Evolutionary conservation across 2,113 vertebrate species (phyloP).

Genomic region (Psammodynastes pulverulentus): DNA sequence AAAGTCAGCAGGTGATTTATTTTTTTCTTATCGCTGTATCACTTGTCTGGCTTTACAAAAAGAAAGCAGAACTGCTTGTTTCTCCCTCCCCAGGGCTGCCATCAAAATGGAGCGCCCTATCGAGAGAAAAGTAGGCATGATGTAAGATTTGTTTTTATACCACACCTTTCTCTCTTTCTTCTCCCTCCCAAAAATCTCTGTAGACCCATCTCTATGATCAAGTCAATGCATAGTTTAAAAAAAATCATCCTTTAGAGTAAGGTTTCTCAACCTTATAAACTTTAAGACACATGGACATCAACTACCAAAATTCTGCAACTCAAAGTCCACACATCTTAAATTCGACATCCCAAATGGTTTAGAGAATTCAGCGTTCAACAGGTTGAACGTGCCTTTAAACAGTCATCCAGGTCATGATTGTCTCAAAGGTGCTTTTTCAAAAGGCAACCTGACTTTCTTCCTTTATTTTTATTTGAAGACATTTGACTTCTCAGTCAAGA

Average conservation of each 20-base stretch:
- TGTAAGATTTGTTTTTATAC: background rate
- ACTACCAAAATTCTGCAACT: too few species aligned
- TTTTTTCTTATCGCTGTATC: background rate
- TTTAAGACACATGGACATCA: too few species aligned
- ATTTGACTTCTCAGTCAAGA: background rate
- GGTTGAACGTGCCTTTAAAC: too few species aligned
- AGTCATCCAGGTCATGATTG: background rate
- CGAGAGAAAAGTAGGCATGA: background rate
- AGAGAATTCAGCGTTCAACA: too few species aligned
- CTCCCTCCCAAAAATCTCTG: background rate
- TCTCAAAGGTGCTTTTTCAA: background rate
- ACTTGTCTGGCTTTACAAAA: background rate
- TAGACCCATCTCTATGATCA: background rate
- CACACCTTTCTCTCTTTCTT: background rate
- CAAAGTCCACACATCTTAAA: too few species aligned
- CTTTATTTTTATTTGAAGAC: background rate
- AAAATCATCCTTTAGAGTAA: background rate
- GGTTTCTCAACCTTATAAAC: too few species aligned
- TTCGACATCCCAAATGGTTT: too few species aligned
- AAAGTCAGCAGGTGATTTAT: background rate
- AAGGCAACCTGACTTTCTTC: background rate
- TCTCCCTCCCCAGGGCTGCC: background rate
- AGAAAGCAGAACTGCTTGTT: background rate
- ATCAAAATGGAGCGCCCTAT: background rate
- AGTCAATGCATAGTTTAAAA: background rate